Evolutionary conservation across 2,113 vertebrate species (phyloP), one percentile per base, ranked within the genome.

Genomic region (Dromaius novaehollandiae): DNA sequence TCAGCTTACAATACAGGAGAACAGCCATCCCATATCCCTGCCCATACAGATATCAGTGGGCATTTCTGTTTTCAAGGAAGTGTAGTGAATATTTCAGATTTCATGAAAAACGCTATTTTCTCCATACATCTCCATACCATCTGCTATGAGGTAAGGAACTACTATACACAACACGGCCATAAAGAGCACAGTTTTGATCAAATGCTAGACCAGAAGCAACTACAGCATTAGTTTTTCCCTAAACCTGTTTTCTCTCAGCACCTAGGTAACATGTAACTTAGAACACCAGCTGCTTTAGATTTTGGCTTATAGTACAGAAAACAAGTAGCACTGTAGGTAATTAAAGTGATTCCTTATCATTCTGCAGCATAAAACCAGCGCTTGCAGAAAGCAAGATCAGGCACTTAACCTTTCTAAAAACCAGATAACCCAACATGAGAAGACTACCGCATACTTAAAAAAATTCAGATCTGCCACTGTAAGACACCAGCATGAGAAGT

Each of bases 301-400:
- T 64, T 42, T 87, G 12, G 8, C 19, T 60, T 74, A 86, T 7
- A 48, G 40, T 34, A 75, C 12, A 56, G 0, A 0, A 42, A 63
- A 50, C 1, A 6, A 85, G 6, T 26, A 70, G 30, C 60, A 56
- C 11, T 19, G 15, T 0, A 74, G 15, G 13, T 18, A 80, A 85
- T n/a, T 58, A 76, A 87, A 90, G 77, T 15, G 2, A 88, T 30
- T 58, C 36, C 7, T 53, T 61, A 46, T 24, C 9, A 34, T 12
- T 68, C 34, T 61, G 36, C 28, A 84, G 10, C 25, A 65, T 36
- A 80, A 82, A 68, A 40, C 4, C 25, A 7, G 3, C 0, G 0
- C 74, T 83, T 90, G 68, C 71, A 84, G 36, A 94, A 97, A 44
- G 40, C 68, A 90, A 78, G 22, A 26, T 30, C 16, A 74, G 20